Evolutionary conservation across 1,140 invertebrate genomes (phyloP).

Genomic region (Drosophila ironensis): DNA sequence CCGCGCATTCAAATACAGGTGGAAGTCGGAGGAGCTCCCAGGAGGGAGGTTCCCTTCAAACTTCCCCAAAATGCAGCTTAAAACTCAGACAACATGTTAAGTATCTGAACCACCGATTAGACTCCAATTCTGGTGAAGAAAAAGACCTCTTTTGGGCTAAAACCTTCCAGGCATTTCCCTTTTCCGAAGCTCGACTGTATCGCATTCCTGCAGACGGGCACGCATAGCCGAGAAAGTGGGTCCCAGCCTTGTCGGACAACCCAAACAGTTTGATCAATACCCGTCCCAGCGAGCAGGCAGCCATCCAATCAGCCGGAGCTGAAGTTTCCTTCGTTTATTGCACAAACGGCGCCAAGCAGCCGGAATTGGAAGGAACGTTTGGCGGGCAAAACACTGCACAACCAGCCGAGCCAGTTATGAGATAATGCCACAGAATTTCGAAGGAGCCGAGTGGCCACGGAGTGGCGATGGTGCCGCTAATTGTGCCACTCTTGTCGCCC

Average conservation of each 20-base stretch:
- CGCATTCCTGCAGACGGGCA: constrained; percentile 2
- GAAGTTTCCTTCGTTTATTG: constrained; percentile 51
- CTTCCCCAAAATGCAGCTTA: no score
- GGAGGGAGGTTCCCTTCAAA: no score
- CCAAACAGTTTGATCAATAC: constrained; percentile 69
- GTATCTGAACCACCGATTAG: no score
- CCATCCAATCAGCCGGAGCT: constrained; percentile 44
- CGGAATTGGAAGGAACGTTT: constrained; percentile 33
- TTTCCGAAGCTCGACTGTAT: background rate
- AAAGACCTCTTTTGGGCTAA: background rate
- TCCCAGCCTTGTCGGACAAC: constrained; percentile 17
- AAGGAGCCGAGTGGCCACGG: constrained; percentile 2
- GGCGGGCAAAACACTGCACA: constrained; percentile 13
- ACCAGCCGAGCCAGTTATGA: constrained; percentile 40
- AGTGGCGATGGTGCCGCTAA: constrained; percentile 64
- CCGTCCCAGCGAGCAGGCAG: constrained; percentile 19
- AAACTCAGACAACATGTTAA: no score
- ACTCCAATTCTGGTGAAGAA: no score
- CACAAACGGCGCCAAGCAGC: constrained; percentile 48
- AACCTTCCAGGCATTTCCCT: background rate
- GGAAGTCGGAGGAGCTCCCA: background rate
- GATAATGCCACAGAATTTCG: constrained; percentile 55
- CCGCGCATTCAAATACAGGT: constrained; percentile 25
- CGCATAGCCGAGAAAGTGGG: constrained; percentile 30
- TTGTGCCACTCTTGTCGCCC: constrained; percentile 64